phyloP scores from a whole-genome alignment of 2,113 vertebrate genomes.

The Elephantulus edwardii region DNA sequence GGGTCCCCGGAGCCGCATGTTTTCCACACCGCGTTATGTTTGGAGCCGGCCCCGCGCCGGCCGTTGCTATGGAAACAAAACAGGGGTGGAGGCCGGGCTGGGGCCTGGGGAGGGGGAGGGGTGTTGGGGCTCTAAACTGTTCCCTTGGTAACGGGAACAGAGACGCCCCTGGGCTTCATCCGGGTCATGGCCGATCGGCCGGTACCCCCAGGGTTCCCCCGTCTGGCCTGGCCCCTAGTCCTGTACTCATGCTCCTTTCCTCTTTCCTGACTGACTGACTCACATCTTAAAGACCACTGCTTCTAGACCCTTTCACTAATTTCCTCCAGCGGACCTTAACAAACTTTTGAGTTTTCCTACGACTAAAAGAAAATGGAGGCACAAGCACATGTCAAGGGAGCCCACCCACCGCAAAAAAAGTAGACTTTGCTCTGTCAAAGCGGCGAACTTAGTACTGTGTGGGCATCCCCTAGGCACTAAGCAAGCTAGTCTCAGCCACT shows the following conservation, averaged over 20 bases:
- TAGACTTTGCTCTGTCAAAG: background rate
- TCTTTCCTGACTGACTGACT: background rate
- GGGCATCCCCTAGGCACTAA: conserved; percentile 26
- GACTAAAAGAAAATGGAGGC: conserved; percentile 29
- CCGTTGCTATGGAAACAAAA: conserved; percentile 72
- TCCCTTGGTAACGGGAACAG: conserved; percentile 44
- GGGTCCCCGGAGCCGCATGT: conserved; percentile 71
- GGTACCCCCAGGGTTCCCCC: background rate
- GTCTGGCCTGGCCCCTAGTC: background rate
- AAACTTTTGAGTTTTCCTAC: conserved; percentile 34
- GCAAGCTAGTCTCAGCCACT: conserved; percentile 30
- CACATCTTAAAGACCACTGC: background rate
- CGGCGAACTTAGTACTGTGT: background rate
- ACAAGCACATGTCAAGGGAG: background rate
- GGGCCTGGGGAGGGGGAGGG: conserved; percentile 59
- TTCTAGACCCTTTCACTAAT: background rate
- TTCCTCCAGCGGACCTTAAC: background rate
- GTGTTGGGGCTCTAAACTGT: conserved; percentile 29
- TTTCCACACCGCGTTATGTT: conserved; percentile 81
- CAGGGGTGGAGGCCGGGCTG: conserved; percentile 67
- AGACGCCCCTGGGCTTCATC: background rate
- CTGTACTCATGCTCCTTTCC: background rate
- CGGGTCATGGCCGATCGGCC: conserved; percentile 12
- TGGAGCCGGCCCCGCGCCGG: conserved; percentile 68
- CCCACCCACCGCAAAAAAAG: background rate